These are phyloP conservation scores for Sceloporus tristichus DNA, from an alignment of 2,113 vertebrate species.

Conservation along the genomic window DNA sequence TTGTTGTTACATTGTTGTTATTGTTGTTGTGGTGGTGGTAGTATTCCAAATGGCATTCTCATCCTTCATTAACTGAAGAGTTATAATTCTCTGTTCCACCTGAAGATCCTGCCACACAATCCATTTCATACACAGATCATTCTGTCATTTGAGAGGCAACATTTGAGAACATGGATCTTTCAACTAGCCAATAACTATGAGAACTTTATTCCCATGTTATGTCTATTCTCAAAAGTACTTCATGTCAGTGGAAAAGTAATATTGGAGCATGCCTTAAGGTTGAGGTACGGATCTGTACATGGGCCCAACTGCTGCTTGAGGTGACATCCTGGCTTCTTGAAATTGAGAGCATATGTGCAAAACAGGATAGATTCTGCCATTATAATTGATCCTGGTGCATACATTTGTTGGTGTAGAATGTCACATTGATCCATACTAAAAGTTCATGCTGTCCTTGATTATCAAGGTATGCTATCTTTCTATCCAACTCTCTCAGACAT, in stretches of 20 bases:
- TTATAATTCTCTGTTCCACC: too few relatives aligned
- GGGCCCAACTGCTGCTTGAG: not conserved
- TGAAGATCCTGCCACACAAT: too few relatives aligned
- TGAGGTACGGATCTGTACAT: not conserved
- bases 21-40: too few relatives aligned
- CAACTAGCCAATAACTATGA: not conserved
- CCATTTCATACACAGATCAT: too few relatives aligned
- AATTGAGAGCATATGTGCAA: not conserved
- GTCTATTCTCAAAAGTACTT: not conserved
- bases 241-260: not conserved
- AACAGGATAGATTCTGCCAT: not conserved
- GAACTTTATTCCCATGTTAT: too few relatives aligned
- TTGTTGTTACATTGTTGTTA: too few relatives aligned
- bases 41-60: too few relatives aligned
- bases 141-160: too few relatives aligned
- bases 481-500: constrained; percentile 38
- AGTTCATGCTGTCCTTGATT: constrained; percentile 61
- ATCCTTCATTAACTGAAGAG: too few relatives aligned
- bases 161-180: not conserved
- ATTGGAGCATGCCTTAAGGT: not conserved
- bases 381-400: not conserved
- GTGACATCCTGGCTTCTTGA: not conserved
- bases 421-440: constrained; percentile 20
- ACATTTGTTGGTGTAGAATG: not conserved
- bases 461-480: constrained; percentile 25